A percentile compares a stretch with the other conserved stretches of the same genome.
Evolutionary conservation across 2,113 vertebrate species (phyloP).

Genomic region (Ammospiza nelsoni): DNA sequence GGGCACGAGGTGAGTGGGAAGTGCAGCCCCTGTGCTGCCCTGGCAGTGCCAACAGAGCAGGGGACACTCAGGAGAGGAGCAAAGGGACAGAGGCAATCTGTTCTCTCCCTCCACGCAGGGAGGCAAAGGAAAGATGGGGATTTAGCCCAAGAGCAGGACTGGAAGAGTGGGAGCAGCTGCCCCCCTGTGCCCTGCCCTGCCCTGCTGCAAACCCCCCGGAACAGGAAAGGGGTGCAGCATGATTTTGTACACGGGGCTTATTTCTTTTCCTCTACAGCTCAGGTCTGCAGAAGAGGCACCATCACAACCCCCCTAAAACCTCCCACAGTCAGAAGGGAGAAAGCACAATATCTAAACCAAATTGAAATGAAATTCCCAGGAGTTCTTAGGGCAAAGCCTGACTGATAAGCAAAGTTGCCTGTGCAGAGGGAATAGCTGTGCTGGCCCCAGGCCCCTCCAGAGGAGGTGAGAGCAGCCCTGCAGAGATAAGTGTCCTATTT

Average conservation of each 20-base stretch:
- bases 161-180: not conserved
- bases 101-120: not conserved
- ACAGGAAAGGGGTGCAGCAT: not conserved
- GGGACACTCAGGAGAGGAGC: not conserved
- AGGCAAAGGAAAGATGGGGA: not conserved
- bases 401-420: not conserved
- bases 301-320: not conserved
- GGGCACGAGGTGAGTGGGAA: accelerated
- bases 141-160: not conserved
- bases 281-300: not conserved
- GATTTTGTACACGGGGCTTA: not conserved
- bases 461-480: not conserved
- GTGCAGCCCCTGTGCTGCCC: not conserved
- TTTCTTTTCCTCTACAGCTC: not conserved
- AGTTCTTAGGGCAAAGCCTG: not conserved
- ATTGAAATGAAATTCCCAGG: not conserved
- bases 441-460: not conserved
- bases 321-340: not conserved
- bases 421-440: accelerated
- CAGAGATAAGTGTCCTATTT: conserved; percentile 47
- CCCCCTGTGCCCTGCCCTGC: not conserved
- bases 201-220: not conserved
- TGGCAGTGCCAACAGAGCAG: not conserved
- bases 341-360: not conserved
- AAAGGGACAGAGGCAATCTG: conserved; percentile 5